phyloP scores from a whole-genome alignment of 2,888 invertebrate genomes.

The Sipha maydis region DNA sequence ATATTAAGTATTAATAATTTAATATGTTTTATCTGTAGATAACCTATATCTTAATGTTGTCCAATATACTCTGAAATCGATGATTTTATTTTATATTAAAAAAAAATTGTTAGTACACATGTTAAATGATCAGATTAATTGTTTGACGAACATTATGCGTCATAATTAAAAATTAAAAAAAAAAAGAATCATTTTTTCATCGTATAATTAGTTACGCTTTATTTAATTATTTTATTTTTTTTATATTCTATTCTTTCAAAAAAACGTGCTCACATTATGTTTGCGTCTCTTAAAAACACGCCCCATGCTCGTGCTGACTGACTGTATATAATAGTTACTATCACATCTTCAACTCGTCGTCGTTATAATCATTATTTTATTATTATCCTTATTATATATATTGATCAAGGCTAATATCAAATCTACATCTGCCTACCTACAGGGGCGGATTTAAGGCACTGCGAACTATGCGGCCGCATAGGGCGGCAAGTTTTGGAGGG shows the following conservation, averaged over 20 bases:
- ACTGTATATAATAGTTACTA: neutral
- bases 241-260: conserved; percentile 7
- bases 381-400: conserved; percentile 42
- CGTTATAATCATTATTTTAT: conserved; percentile 23
- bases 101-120: neutral
- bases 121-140: neutral
- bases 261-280: conserved; percentile 47
- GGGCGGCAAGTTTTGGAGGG: too few relatives aligned
- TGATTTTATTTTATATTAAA: too few relatives aligned
- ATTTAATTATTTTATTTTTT: conserved; percentile 25
- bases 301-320: neutral
- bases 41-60: too few relatives aligned
- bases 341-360: conserved; percentile 24
- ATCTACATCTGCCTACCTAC: conserved; percentile 23
- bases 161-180: conserved; percentile 8
- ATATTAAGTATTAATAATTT: too few relatives aligned
- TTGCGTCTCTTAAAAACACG: conserved; percentile 22
- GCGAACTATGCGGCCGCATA: too few relatives aligned
- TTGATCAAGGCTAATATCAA: conserved; percentile 48
- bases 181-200: neutral
- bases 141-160: neutral
- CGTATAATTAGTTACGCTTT: conserved; percentile 35
- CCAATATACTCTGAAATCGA: too few relatives aligned
- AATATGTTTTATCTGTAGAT: too few relatives aligned
- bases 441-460: too few relatives aligned